These are phyloP conservation scores for Lynx canadensis DNA, from an alignment of 2,113 vertebrate species.

Conservation along the genomic window DNA sequence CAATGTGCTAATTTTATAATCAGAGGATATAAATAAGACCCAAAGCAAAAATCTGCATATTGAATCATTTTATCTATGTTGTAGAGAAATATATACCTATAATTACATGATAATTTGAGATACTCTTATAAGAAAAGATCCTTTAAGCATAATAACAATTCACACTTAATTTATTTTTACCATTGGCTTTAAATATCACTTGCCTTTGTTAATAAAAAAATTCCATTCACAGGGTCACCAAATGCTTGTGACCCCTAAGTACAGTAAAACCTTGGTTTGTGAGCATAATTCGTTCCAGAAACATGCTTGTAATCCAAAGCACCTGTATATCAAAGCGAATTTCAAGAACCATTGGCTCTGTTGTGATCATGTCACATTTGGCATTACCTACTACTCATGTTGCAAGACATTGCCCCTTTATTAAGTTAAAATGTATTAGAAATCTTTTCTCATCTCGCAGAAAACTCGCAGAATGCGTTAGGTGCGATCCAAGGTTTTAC, in stretches of 20 bases:
- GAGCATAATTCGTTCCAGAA: no score
- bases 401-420: no score
- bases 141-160: not conserved
- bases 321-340: no score
- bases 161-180: not conserved
- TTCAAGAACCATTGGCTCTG: no score
- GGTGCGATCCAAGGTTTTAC: no score
- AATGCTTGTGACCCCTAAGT: not conserved
- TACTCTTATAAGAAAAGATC: not conserved
- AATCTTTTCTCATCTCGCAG: no score
- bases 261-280: no score
- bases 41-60: constrained; percentile 26
- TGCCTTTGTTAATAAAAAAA: not conserved
- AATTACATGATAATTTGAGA: constrained; percentile 7
- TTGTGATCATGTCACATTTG: no score
- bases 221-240: not conserved
- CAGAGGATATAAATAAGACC: constrained; percentile 47
- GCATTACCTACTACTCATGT: no score
- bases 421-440: no score
- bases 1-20: constrained; percentile 61
- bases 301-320: no score
- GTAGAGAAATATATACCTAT: constrained; percentile 28
- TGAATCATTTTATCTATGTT: constrained; percentile 30
- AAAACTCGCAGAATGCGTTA: no score
- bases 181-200: constrained; percentile 2